These are phyloP conservation scores for Lasius platythorax DNA, from an alignment of 2,888 invertebrate species.

Conservation along the genomic window DNA sequence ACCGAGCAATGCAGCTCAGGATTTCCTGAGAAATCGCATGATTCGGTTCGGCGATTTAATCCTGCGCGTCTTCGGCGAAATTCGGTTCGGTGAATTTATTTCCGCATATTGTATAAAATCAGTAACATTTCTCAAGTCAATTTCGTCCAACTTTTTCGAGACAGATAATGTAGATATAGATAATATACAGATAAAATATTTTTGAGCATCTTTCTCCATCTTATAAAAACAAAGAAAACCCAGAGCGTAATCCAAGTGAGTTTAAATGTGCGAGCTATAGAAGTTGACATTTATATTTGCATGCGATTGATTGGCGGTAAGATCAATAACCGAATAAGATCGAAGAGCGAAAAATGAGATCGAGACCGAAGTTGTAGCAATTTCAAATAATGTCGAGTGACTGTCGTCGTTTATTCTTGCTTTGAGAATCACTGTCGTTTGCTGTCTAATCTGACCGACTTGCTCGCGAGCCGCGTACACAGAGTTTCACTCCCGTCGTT, in stretches of 20 bases:
- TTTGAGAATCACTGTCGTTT: conserved; percentile 65
- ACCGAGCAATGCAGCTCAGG: not conserved
- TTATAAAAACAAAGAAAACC: not conserved
- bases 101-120: not conserved
- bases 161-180: not conserved
- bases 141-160: not conserved
- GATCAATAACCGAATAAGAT: no score
- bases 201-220: not conserved
- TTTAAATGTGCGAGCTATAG: not conserved
- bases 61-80: not conserved
- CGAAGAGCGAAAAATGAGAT: no score
- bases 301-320: no score
- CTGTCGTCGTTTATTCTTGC: conserved; percentile 2
- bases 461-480: conserved; percentile 63
- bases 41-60: conserved; percentile 26
- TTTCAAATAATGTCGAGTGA: not conserved
- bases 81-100: not conserved
- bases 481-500: conserved; percentile 69
- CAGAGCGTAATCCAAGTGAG: no score
- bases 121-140: not conserved
- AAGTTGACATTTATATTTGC: not conserved
- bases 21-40: conserved; percentile 10
- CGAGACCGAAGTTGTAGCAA: not conserved
- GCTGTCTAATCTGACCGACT: conserved; percentile 76
- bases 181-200: not conserved